These are phyloP conservation scores for Acheta domesticus DNA, from an alignment of 2,888 invertebrate genomes.

Conservation along the genomic window DNA sequence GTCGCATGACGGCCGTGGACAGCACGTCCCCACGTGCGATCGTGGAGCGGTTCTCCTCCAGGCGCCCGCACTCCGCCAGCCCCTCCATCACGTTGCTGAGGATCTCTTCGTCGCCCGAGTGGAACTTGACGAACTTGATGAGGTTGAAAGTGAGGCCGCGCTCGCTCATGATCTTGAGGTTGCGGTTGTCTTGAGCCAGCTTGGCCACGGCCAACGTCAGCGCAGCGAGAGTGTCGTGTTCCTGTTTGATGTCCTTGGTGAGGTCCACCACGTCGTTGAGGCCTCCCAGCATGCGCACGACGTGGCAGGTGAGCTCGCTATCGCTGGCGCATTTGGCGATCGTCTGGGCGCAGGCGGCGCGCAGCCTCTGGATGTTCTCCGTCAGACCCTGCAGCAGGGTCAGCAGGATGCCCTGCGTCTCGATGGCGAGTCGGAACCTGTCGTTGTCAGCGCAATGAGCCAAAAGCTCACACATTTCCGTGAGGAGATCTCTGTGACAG, in stretches of 20 bases:
- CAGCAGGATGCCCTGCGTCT: not conserved
- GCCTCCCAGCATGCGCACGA: not conserved
- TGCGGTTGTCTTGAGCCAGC: not conserved
- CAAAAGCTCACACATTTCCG: not conserved
- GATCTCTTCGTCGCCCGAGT: not conserved
- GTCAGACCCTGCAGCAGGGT: not conserved
- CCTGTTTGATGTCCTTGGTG: not conserved
- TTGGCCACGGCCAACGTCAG: not conserved
- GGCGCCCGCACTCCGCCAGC: not conserved
- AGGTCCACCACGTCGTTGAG: not conserved
- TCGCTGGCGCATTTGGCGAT: not conserved
- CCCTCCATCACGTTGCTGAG: not conserved
- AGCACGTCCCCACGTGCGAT: not conserved
- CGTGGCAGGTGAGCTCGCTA: not conserved
- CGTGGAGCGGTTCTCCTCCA: not conserved
- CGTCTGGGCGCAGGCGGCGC: not conserved
- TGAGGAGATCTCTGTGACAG: not conserved
- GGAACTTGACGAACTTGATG: too few species aligned
- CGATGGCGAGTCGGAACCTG: not conserved
- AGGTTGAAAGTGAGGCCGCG: too few species aligned
- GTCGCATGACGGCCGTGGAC: not conserved
- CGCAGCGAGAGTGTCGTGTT: not conserved
- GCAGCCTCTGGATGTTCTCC: not conserved
- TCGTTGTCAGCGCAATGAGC: not conserved
- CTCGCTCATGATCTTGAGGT: not conserved